Percentiles rank a stretch among this genome's conserved stretches.
Conservation (phyloP, 2,888 invertebrate species). For the Holacanthella duospinosa region DNA sequence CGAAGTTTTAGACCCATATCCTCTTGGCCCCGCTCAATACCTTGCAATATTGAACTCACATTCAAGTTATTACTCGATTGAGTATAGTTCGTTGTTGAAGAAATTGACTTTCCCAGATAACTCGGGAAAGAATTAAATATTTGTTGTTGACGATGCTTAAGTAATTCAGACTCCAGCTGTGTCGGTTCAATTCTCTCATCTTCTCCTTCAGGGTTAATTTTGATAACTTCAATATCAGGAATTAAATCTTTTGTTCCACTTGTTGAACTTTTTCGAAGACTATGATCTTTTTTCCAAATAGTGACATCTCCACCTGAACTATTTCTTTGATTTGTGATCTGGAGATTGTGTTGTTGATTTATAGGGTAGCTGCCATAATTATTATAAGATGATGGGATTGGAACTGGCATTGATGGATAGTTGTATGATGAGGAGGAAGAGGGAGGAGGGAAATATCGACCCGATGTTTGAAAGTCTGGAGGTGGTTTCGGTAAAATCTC, state of each 20-base stretch:
- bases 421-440: not conserved
- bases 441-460: not conserved
- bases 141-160: not conserved
- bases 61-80: not conserved
- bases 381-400: constrained; percentile 23
- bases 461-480: not conserved
- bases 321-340: constrained; percentile 29
- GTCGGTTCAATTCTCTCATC: constrained; percentile 1
- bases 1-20: not conserved
- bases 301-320: constrained; percentile 32
- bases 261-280: not conserved
- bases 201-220: constrained; percentile 2
- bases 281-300: constrained; percentile 11
- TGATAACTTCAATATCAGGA: constrained; percentile 13
- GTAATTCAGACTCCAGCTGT: not conserved
- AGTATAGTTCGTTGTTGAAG: not conserved
- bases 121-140: not conserved
- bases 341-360: constrained; percentile 22
- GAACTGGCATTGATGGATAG: constrained; percentile 21
- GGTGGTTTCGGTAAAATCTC: not conserved
- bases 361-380: constrained; percentile 12
- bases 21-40: not conserved
- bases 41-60: not conserved
- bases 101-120: not conserved
- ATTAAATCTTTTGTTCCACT: not conserved